These are phyloP conservation scores for Melolontha melolontha DNA, from an alignment of 2,888 invertebrate genomes.

Conservation along the genomic window DNA sequence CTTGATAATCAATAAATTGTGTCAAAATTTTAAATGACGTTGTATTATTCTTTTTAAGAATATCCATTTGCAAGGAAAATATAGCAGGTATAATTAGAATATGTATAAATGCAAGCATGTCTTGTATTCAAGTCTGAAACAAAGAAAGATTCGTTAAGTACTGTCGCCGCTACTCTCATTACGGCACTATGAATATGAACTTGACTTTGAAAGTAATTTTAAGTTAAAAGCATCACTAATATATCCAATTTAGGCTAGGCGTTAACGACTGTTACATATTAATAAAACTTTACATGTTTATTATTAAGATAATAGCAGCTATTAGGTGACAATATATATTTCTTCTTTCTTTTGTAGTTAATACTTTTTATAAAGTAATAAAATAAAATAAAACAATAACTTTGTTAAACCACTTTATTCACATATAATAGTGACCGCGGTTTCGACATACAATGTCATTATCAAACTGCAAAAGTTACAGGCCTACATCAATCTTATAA, in stretches of 20 bases:
- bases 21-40: conserved; percentile 18
- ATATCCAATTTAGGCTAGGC: background rate
- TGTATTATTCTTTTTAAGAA: background rate
- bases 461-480: no score
- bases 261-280: conserved; percentile 3
- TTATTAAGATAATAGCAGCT: no score
- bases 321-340: no score
- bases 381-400: no score
- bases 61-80: conserved; percentile 4
- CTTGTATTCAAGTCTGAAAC: background rate
- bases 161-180: background rate
- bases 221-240: conserved; percentile 11
- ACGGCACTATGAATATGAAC: conserved; percentile 1
- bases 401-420: no score
- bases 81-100: background rate
- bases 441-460: no score
- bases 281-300: no score
- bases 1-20: conserved; percentile 36
- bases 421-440: no score
- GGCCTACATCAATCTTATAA: no score
- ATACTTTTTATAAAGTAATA: no score
- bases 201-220: conserved; percentile 10
- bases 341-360: no score
- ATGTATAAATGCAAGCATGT: background rate
- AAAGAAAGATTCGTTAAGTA: background rate